These are phyloP conservation scores for Brachionus manjavacas DNA, from an alignment of 1,140 invertebrate genomes.

Conservation along the genomic window DNA sequence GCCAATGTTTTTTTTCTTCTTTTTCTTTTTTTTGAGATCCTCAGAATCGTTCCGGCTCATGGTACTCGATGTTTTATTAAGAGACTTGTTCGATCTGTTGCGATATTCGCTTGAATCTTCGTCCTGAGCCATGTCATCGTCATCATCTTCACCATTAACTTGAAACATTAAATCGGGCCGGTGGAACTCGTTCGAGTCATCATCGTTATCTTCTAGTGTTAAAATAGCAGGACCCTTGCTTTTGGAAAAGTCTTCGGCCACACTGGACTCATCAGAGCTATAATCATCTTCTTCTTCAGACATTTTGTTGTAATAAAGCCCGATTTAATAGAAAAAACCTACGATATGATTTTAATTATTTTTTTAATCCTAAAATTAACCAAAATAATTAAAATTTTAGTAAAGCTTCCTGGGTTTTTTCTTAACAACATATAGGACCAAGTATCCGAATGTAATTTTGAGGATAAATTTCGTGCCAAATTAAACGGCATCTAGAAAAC, in stretches of 20 bases:
- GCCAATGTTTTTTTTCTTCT: slow-evolving; percentile 36
- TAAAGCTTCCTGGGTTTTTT: not conserved
- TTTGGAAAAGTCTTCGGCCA: not conserved
- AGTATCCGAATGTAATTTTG: not conserved
- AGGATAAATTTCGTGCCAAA: not conserved
- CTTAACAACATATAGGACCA: not conserved
- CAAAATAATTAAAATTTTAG: not conserved
- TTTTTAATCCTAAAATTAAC: not conserved
- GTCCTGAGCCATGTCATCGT: not conserved
- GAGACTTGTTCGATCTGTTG: not conserved
- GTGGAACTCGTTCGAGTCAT: slow-evolving; percentile 1
- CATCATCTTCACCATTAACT: slow-evolving; percentile 35
- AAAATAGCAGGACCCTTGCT: not conserved
- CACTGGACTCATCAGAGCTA: slow-evolving; percentile 32
- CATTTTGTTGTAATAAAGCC: not conserved
- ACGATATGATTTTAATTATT: not conserved
- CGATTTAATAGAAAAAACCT: not conserved
- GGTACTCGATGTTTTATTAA: not conserved
- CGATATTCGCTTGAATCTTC: slow-evolving; percentile 23
- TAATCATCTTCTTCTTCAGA: slow-evolving; percentile 39
- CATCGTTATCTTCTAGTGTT: slow-evolving; percentile 34
- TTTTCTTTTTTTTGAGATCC: slow-evolving; percentile 37
- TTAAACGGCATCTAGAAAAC: not conserved
- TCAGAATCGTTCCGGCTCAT: not conserved
- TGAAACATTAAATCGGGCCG: slow-evolving; percentile 30